Evolutionary conservation across 2,797 vertebrate genomes (phyloP), one percentile per base, ranked within the genome.

Genomic region (Naso thynnoides): DNA sequence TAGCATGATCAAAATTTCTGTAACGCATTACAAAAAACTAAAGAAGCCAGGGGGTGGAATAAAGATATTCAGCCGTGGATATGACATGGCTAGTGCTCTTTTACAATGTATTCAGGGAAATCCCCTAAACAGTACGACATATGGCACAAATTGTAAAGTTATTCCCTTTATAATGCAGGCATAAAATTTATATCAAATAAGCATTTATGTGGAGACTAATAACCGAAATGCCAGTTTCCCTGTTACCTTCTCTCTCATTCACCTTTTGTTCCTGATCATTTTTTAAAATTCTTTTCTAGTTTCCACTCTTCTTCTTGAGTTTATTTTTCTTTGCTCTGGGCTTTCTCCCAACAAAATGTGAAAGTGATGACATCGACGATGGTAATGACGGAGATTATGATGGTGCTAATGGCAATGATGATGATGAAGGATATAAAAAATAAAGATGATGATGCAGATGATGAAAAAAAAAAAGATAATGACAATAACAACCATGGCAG

Each of bases 401-500:
- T 75, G 56, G 74, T 38, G 58, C 29, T 74, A 62, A 74, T 76
- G 84, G 85, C 8, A 19, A 47, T 47, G 36, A 69, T 70, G 70
- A 41, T 52, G 78, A 79, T 70, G 70, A 36, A 10, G 9, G 38
- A 42, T 60, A n/a, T 72, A 53, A 79, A n/a, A 53, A 76, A 70
- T 67, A 47, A 80, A 52, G 61, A 76, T 11, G 47, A 74, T 72
- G 78, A 86, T 70, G 67, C n/a, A 77, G 26, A 73, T 68, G 39
- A 81, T 82, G 54, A 73, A 76, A 85, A 79, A 76, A 85, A 79
- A 69, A 73, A 78, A 47, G 31, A 73, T 59, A 33, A 54, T 65
- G 42, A 76, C 33, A 62, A 70, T 58, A 52, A 49, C 70, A 60
- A 62, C 58, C n/a, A 19, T 67, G 26, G 54, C 45, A 69, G 53